Base-by-base conservation (phyloP, 2,888 invertebrate genomes). In the Zhuqinia jingwanae region DNA sequence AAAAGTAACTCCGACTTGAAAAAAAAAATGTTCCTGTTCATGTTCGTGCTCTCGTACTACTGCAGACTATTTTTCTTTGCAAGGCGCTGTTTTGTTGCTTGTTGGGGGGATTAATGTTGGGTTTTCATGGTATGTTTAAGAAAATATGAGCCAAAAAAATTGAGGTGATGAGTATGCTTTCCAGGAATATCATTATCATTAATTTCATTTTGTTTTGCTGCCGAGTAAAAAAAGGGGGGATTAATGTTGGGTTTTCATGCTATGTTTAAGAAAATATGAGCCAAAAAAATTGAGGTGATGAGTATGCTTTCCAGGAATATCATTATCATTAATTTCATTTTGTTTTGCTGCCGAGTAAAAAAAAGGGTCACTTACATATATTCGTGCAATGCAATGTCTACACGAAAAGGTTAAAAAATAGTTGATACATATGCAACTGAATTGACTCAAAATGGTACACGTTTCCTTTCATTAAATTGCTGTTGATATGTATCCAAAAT, bases 221-320 rank as follows among this genome's bases (percentile, higher is more conserved):
- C 8, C 36, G 3, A 36, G 5, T 36, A 36, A 36, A 36, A 36
- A 36, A 8, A 8, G 36, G n/a, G 5, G 36, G 20, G 25, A n/a
- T n/a, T 22, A 47, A 25, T 10, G 36, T 36, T 1, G 73, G 6
- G 15, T 47, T 50, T 53, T 73, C 27, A 50, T 3, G 73, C 50
- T 73, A 17, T 47, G 25, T 45, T 10, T 45, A 45, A 6, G 17
- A 73, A 2, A 8, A 68, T 60, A 77, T 77, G 77, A 60, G 45
- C 13, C 6, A 60, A 77, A 60, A 78, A 47, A 47, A 47, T 10
- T 73, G 36, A 76, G 76, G 65, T 83, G 76, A 83, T 83, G 83
- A 76, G 65, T 83, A 83, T 73, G 2, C 63, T 63, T 83, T 83
- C 83, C 76, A 83, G 76, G 83, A 83, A 83, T 50, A 73, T 36